Evolutionary conservation across 2,888 invertebrate genomes (phyloP).

Genomic region (Toxonevra muliebris): DNA sequence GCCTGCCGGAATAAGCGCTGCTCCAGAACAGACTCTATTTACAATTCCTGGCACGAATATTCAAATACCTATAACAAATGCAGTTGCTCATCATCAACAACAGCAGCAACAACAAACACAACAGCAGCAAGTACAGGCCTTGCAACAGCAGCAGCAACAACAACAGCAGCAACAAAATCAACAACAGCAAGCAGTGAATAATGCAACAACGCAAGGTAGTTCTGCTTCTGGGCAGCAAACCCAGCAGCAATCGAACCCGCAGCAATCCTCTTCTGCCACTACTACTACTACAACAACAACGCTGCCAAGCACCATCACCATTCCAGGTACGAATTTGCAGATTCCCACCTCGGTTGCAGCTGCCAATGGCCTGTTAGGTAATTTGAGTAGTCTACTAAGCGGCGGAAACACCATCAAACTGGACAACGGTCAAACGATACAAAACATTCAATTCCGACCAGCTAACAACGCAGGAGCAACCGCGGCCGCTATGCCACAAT

Average conservation of each 20-base stretch:
- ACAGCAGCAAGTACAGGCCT: conserved; percentile 46
- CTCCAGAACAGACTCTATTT: conserved; percentile 66
- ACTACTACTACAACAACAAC: conserved; percentile 43
- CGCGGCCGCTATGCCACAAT: conserved; percentile 52
- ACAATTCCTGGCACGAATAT: conserved; percentile 70
- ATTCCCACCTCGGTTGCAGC: conserved; percentile 63
- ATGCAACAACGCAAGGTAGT: conserved; percentile 27
- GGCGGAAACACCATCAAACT: conserved; percentile 52
- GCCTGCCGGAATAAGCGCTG: conserved; percentile 64
- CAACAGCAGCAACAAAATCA: conserved; percentile 45
- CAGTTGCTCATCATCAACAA: conserved; percentile 47
- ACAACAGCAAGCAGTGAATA: conserved; percentile 18
- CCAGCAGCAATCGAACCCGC: conserved; percentile 30
- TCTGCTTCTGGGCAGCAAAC: conserved; percentile 15
- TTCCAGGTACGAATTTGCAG: conserved; percentile 64
- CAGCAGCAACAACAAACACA: conserved; percentile 47
- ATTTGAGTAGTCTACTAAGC: conserved; percentile 52
- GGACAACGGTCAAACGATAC: conserved; percentile 67
- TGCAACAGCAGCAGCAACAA: conserved; percentile 54
- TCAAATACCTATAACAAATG: conserved; percentile 67
- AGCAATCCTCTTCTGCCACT: conserved; percentile 22
- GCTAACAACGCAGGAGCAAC: conserved; percentile 53
- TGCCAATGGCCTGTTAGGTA: conserved; percentile 61
- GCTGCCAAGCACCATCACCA: conserved; percentile 60
- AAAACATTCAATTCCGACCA: conserved; percentile 77